Evolutionary conservation across 2,113 vertebrate species (phyloP), one percentile per base, ranked within the genome.

Genomic region (Phylloscopus trochilus): DNA sequence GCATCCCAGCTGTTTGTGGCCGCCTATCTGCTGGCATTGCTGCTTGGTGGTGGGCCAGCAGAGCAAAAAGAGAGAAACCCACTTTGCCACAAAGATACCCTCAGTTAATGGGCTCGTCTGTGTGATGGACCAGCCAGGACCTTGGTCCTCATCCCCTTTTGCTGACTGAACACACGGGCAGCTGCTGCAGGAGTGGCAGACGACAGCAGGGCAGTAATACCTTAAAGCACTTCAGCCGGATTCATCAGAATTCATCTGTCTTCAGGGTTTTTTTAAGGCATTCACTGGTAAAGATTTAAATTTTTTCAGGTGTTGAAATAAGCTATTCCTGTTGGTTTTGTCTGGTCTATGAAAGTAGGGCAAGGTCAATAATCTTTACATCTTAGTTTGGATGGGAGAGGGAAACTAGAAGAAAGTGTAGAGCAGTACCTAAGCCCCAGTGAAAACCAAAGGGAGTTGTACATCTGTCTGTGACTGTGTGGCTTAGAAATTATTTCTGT

Each of bases 141-240:
- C 0, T 10, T 39, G 37, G 39, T 74, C 33, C 33, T 83, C 46
- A 60, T 41, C 22, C 28, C 21, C 37, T 79, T 75, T 78, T 89
- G 39, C 62, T 82, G 73, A 26, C 33, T 74, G 70, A 59, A 49
- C 18, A 49, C 22, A 0, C 1, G 8, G 78, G 58, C 91, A 88
- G 89, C 78, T 79, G 78, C 78, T 91, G 63, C 68, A 62, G n/a
- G 51, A 77, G 46, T 15, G 0, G 46, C 90, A 96, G 93, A 95
- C 70, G 22, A 92, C 96, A 96, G 95, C 95, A 93, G 96, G 95
- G 39, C 93, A 87, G 33, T 96, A 96, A 96, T 96, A 78, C 84
- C 87, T 95, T 96, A 91, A 96, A 93, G 93, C 81, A 95, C 90
- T 95, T 96, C 90, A 96, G 92, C 90, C 78, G 66, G 92, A 94